Evolutionary conservation across 2,797 vertebrate species (phyloP).

Genomic region (Manis javanica): DNA sequence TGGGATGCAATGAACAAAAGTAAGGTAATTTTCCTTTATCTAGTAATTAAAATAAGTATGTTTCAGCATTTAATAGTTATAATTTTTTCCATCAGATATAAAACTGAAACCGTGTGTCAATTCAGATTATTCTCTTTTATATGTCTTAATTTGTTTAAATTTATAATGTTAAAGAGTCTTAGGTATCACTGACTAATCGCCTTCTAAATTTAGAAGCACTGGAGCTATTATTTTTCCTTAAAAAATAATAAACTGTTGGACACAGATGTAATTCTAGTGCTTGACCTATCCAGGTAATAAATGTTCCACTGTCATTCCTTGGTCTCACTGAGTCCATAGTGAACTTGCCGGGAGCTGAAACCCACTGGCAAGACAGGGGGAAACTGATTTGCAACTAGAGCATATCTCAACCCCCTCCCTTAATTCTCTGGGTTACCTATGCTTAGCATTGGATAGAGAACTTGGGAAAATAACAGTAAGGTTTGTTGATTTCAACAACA

Average conservation of each 20-base stretch:
- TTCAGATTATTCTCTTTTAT: neutral
- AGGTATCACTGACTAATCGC: neutral
- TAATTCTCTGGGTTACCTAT: neutral
- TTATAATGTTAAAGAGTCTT: slow-evolving; percentile 5
- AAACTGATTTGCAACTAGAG: neutral
- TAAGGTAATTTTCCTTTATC: neutral
- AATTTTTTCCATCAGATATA: neutral
- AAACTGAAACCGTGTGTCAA: neutral
- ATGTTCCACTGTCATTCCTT: too few species aligned
- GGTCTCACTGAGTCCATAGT: too few species aligned
- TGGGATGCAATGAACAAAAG: neutral
- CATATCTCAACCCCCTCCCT: neutral
- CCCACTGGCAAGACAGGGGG: neutral
- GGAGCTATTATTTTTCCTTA: neutral
- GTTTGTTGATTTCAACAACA: neutral
- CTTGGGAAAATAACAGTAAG: neutral
- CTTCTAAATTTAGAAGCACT: neutral
- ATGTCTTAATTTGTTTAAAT: neutral
- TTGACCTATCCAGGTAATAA: too few species aligned
- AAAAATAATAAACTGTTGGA: neutral
- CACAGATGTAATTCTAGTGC: too few species aligned
- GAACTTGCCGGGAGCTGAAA: too few species aligned
- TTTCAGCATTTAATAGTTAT: neutral
- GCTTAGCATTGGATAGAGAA: neutral
- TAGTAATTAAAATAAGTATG: neutral